Conservation (phyloP, 2,113 vertebrate genomes). For the Corvus moneduloides region DNA sequence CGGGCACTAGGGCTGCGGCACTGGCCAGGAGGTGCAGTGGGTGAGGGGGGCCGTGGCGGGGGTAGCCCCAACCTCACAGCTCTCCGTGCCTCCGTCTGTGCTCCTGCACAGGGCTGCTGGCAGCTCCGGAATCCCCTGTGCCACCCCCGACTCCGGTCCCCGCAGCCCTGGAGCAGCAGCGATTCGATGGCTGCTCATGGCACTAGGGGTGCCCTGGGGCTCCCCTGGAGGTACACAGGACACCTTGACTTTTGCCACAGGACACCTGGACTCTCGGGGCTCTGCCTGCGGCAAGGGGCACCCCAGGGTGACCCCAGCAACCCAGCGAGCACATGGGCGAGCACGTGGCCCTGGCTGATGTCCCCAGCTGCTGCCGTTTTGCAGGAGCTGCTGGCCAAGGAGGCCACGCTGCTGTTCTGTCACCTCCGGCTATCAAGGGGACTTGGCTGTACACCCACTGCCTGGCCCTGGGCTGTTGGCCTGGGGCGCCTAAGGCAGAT, state of each 20-base stretch:
- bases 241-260: constrained; percentile 35
- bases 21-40: not conserved
- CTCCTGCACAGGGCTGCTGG: not conserved
- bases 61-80: not conserved
- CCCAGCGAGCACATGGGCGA: not conserved
- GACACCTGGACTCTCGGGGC: not conserved
- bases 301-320: constrained; percentile 50
- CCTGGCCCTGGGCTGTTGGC: not conserved
- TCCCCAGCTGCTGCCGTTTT: not conserved
- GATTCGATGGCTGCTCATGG: not conserved
- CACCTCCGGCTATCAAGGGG: not conserved
- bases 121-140: not conserved
- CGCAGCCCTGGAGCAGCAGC: not conserved
- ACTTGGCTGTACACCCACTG: not conserved
- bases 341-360: constrained; percentile 24
- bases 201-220: not conserved
- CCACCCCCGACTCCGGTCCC: not conserved
- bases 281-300: constrained; percentile 20
- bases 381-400: not conserved
- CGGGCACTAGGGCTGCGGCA: not conserved
- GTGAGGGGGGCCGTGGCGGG: accelerated
- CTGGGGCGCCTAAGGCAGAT: not conserved
- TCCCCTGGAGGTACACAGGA: not conserved
- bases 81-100: accelerated
- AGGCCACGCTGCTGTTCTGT: not conserved